Percentiles rank a stretch among this genome's conserved stretches.
phyloP scores from a whole-genome alignment of 1,140 invertebrate genomes.

The Magallana gigas region DNA sequence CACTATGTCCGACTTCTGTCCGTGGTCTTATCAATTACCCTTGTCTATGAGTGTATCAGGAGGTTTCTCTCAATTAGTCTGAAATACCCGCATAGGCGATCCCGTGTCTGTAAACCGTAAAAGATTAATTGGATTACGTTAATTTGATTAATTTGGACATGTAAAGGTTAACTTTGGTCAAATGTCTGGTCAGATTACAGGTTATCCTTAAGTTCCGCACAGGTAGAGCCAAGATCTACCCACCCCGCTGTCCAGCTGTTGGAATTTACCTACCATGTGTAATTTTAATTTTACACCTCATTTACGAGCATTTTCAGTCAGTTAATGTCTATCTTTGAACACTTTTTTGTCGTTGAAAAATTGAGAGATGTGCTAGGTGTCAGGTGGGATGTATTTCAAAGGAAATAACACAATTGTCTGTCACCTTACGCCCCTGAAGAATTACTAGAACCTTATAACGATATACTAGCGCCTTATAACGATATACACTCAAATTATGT shows the following conservation, averaged over 20 bases:
- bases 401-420: too few species aligned
- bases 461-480: too few species aligned
- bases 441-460: too few species aligned
- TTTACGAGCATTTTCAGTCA: background rate
- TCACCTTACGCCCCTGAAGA: too few species aligned
- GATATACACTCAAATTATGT: too few species aligned
- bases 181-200: background rate
- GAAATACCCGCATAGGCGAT: background rate
- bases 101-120: background rate
- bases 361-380: background rate
- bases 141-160: background rate
- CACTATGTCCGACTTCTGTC: slow-evolving; percentile 19
- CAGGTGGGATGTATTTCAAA: background rate
- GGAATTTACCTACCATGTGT: slow-evolving; percentile 5
- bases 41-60: background rate
- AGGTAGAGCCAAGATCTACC: background rate
- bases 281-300: slow-evolving; percentile 30
- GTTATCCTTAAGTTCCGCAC: background rate
- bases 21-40: background rate
- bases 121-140: slow-evolving; percentile 34
- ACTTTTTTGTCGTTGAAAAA: background rate
- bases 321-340: background rate
- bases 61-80: background rate
- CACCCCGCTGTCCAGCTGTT: background rate
- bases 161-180: background rate